phyloP scores from a whole-genome alignment of 1,140 invertebrate species.

The Penaeus chinensis region DNA sequence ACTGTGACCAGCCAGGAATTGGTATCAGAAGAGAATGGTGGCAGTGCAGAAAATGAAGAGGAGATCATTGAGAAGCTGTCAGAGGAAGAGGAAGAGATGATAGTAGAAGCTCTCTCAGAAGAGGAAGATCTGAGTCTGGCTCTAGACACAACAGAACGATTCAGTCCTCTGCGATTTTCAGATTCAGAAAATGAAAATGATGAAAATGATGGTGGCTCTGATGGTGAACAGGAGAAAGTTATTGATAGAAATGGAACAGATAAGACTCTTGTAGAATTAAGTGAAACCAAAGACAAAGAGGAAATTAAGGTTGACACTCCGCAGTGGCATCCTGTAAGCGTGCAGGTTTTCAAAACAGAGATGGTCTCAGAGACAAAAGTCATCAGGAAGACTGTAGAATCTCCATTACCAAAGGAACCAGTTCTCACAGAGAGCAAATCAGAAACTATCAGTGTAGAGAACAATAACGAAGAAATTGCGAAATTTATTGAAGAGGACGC shows the following conservation, averaged over 20 bases:
- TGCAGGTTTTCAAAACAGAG: no score
- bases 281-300: background rate
- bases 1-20: background rate
- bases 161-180: constrained; percentile 29
- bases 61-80: background rate
- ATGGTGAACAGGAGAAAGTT: background rate
- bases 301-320: background rate
- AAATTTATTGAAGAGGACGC: no score
- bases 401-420: no score
- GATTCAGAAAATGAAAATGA: constrained; percentile 26
- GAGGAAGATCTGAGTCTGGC: background rate
- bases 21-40: background rate
- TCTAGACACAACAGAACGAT: constrained; percentile 20
- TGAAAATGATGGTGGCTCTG: background rate
- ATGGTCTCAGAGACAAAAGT: no score
- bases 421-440: no score
- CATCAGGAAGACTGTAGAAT: no score
- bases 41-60: background rate
- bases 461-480: no score
- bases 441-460: no score
- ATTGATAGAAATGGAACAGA: background rate
- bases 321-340: no score
- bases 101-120: background rate
- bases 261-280: background rate
- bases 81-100: constrained; percentile 16